Base-by-base conservation (phyloP, 1,140 invertebrate species). In the Listronotus oregonensis region DNA sequence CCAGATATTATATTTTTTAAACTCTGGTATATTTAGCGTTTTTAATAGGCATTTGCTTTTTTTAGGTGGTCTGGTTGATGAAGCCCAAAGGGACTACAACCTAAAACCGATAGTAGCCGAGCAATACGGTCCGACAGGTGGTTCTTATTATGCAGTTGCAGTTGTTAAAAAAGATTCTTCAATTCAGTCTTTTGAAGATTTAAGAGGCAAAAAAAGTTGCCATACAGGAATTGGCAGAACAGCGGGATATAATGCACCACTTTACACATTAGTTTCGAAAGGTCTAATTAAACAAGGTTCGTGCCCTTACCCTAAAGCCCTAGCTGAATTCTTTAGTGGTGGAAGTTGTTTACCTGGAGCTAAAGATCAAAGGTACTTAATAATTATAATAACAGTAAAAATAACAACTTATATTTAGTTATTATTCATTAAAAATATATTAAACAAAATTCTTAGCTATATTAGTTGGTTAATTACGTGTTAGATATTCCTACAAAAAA, bases 171-270 rank as follows among this genome's bases (percentile, higher is more conserved):
- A 81, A 14, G 74, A 75, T 11, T 82, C 80, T 8, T 58, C 77
- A 8, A 70, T 70, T 47, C 61, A 73, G 14, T 73, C 71, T 27
- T 73, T 79, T 71, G 77, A 72, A 7, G 81, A 84, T 42, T 68
- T 87, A 49, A 78, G 75, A 68, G 82, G 82, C 4, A 82, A 81
- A 50, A 83, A 80, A 49, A 86, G 86, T 1, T 90, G 89, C 71
- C 83, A 85, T 66, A 75, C 75, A 21, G 78, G 78, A 9, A 79
- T 77, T 14, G 70, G 59, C 0, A 70, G 77, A 40, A 81, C 79
- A n/a, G 75, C 79, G 64, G 85, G 85, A 0, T 87, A 85, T 80
- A 77, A 80, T 43, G 82, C 84, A 8, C 85, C 85, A 0, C 67
- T 86, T 0, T 74, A 80, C 3, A 70, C 74, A 3, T 70, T 88